Percentiles rank a stretch among this genome's conserved stretches.
phyloP scores from a whole-genome alignment of 30 jellyfish, hydroid and myxozoan species.

The Chrysaora quinquecirrha region DNA sequence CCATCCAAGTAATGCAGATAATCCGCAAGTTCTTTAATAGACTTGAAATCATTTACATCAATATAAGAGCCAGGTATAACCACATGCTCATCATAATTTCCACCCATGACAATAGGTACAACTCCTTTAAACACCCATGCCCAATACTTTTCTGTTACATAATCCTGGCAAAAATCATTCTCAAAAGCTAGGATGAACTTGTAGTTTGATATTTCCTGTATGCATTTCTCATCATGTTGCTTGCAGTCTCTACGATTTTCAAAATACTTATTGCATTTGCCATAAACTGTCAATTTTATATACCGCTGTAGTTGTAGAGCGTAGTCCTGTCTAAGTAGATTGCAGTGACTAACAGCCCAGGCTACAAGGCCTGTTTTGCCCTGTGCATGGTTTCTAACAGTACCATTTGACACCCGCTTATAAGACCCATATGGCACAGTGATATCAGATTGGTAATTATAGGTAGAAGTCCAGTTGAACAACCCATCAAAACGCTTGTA shows the following conservation, averaged over 20 bases:
- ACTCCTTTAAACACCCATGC: slow-evolving; percentile 44
- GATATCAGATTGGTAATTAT: slow-evolving; percentile 18
- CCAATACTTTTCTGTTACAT: slow-evolving; percentile 96
- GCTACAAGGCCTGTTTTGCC: slow-evolving; percentile 76
- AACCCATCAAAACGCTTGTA: slow-evolving; percentile 21
- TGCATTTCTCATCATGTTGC: slow-evolving; percentile 53
- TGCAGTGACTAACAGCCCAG: slow-evolving; percentile 93
- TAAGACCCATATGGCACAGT: slow-evolving; percentile 19
- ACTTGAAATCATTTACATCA: slow-evolving; percentile 68
- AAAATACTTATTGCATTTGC: slow-evolving; percentile 72
- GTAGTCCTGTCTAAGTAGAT: slow-evolving; percentile 74
- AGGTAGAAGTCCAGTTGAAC: slow-evolving; percentile 54
- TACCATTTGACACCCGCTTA: not conserved
- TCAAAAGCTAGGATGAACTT: slow-evolving; percentile 89
- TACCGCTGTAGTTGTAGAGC: slow-evolving; percentile 84
- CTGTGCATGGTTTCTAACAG: slow-evolving; percentile 62
- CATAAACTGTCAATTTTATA: slow-evolving; percentile 85
- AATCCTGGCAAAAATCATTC: slow-evolving; percentile 91
- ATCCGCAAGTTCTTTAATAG: slow-evolving; percentile 83
- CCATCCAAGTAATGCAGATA: slow-evolving; percentile 67
- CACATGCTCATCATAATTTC: slow-evolving; percentile 61
- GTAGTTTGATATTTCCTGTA: slow-evolving; percentile 55
- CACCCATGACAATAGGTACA: slow-evolving; percentile 96
- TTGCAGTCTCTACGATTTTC: slow-evolving; percentile 67
- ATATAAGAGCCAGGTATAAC: slow-evolving; percentile 93